Percentiles rank a stretch among this genome's conserved stretches.
These are phyloP conservation scores for Sebastes diaconus DNA, from an alignment of 2,797 vertebrate genomes.

Conservation along the genomic window DNA sequence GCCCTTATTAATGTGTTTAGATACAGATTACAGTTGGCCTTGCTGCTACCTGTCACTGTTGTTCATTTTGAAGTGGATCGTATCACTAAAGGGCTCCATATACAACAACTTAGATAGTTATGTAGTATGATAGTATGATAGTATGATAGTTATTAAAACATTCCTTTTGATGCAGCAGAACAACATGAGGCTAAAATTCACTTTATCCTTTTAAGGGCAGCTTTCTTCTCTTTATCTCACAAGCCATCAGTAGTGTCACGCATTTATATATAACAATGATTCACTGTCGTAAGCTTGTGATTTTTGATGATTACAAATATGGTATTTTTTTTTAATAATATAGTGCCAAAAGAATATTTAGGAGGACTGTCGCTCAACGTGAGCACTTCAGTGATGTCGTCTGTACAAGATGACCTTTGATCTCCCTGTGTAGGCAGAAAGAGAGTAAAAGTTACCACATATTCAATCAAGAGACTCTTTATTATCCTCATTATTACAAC, in stretches of 20 bases:
- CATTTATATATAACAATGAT: not conserved
- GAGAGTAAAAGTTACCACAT: not conserved
- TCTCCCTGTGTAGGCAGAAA: not conserved
- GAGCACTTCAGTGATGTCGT: not conserved
- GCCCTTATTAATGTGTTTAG: not conserved
- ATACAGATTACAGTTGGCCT: not conserved
- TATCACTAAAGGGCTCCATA: not conserved
- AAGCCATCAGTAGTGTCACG: not conserved
- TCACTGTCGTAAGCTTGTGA: not conserved
- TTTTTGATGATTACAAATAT: not conserved
- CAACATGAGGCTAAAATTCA: not conserved
- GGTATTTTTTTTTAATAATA: not conserved
- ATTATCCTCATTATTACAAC: not conserved
- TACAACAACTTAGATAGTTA: not conserved
- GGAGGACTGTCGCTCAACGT: not conserved
- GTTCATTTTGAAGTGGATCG: not conserved
- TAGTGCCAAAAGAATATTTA: not conserved
- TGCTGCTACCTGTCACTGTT: not conserved
- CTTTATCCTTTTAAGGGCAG: constrained; percentile 7
- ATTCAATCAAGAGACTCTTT: not conserved
- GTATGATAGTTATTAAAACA: no score
- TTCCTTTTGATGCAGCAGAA: constrained; percentile 14
- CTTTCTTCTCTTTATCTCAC: not conserved
- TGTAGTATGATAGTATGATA: no score
- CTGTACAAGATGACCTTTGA: not conserved